Conservation (phyloP, 2,888 invertebrate species). For the Anthophora plumipes region DNA sequence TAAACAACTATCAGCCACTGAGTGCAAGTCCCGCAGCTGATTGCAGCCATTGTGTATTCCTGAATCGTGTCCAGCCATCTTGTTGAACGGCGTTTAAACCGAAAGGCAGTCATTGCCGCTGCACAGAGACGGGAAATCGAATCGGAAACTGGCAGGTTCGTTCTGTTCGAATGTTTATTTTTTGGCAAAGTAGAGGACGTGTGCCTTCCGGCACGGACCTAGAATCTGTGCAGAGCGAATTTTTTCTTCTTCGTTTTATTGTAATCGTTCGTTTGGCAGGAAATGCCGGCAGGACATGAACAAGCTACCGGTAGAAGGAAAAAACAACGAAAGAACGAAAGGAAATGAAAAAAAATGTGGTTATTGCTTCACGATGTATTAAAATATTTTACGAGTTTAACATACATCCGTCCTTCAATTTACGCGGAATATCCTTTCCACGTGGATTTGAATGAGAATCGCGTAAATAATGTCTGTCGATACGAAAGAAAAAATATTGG, state of each 20-base stretch:
- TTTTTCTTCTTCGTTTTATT: slow-evolving; percentile 1
- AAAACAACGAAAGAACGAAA: too few species aligned
- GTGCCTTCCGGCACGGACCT: not conserved
- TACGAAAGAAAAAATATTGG: too few species aligned
- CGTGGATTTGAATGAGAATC: too few species aligned
- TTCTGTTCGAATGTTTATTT: slow-evolving; percentile 29
- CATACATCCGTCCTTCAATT: too few species aligned
- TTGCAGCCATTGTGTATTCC: slow-evolving; percentile 55
- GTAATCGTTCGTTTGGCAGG: slow-evolving; percentile 5
- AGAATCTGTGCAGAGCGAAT: slow-evolving; percentile 1
- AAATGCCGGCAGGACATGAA: not conserved
- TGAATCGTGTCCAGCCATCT: slow-evolving; percentile 46
- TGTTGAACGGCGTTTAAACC: slow-evolving; percentile 47
- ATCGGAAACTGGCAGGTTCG: slow-evolving; percentile 33
- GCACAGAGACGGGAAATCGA: slow-evolving; percentile 27
- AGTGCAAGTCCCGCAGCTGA: slow-evolving; percentile 36
- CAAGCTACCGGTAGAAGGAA: not conserved
- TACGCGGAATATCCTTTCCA: too few species aligned
- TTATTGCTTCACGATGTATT: too few species aligned
- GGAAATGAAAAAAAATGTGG: too few species aligned
- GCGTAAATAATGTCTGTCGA: too few species aligned
- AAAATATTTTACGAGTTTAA: too few species aligned
- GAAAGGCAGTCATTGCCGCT: slow-evolving; percentile 23
- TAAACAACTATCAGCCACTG: slow-evolving; percentile 48
- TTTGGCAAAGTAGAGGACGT: not conserved